Evolutionary conservation across 2,113 vertebrate genomes (phyloP).

Genomic region (Eudyptes chrysolophus): DNA sequence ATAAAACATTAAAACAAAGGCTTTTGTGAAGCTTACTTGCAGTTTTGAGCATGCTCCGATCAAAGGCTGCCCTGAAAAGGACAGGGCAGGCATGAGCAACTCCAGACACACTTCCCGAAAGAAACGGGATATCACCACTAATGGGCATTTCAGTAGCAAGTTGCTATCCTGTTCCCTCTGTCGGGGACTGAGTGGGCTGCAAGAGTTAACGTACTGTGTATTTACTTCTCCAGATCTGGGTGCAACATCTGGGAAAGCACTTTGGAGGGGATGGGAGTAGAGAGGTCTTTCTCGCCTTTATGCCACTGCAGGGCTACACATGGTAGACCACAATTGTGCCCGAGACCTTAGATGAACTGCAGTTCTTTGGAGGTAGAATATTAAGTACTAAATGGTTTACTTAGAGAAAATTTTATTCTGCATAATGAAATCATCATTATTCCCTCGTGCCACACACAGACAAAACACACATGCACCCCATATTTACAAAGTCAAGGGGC

Average conservation of each 20-base stretch:
- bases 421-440: constrained; percentile 70
- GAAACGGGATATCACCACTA: background rate
- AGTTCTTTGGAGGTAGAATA: constrained; percentile 65
- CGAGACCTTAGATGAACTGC: constrained; percentile 62
- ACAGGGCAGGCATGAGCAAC: rapidly evolving
- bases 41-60: background rate
- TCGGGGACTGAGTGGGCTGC: background rate
- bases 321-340: constrained; percentile 27
- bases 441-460: constrained; percentile 69
- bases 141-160: background rate
- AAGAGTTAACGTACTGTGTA: background rate
- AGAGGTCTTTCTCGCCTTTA: constrained; percentile 7
- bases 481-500: constrained; percentile 68
- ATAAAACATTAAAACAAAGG: background rate
- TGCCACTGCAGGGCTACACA: constrained; percentile 32
- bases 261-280: background rate
- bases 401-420: constrained; percentile 42
- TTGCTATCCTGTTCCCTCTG: background rate
- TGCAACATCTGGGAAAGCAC: constrained; percentile 41
- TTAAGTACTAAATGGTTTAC: constrained; percentile 48
- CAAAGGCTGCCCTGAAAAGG: background rate
- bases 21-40: background rate
- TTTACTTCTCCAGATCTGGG: background rate
- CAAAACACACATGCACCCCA: constrained; percentile 67
- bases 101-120: background rate